A percentile compares a stretch with the other conserved stretches of the same genome.
Conservation (phyloP, 2,113 vertebrate genomes). For the Lipophrys pholis region DNA sequence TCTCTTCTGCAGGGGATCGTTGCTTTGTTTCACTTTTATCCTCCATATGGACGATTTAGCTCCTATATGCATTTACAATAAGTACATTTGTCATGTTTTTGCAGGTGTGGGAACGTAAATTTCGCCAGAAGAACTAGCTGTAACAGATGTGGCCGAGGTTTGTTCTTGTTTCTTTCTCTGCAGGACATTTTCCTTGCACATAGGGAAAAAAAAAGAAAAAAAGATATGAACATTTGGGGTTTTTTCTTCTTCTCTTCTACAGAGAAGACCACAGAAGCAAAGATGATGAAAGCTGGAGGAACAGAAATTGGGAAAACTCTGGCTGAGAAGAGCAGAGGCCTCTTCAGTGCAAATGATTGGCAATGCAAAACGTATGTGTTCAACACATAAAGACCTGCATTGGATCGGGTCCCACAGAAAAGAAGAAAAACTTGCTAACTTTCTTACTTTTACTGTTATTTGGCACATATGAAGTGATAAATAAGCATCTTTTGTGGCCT, state of each 20-base stretch:
- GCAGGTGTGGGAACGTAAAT: constrained; percentile 96
- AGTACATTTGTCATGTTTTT: constrained; percentile 1
- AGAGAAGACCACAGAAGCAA: constrained; percentile 98
- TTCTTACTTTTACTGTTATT: too few relatives aligned
- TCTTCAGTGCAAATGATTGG: constrained; percentile 99
- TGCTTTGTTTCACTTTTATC: too few relatives aligned
- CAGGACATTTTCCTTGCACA: neutral
- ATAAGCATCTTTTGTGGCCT: too few relatives aligned
- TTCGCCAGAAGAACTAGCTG: constrained; percentile 98
- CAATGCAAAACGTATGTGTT: constrained; percentile 95
- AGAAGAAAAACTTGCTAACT: too few relatives aligned
- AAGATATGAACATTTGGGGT: neutral
- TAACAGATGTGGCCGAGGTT: constrained; percentile 94
- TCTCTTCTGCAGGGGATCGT: neutral
- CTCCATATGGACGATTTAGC: too few relatives aligned
- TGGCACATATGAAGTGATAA: too few relatives aligned
- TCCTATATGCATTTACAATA: too few relatives aligned
- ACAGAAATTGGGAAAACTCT: constrained; percentile 99
- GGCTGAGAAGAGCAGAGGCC: constrained; percentile 96
- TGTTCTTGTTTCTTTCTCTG: constrained; percentile 24
- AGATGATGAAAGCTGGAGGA: constrained; percentile 99
- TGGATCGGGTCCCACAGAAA: too few relatives aligned
- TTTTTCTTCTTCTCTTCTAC: constrained; percentile 17
- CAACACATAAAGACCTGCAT: too few relatives aligned
- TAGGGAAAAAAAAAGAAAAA: too few relatives aligned